These are phyloP conservation scores for Stenurella melanura DNA, from an alignment of 2,888 invertebrate species.

Conservation along the genomic window DNA sequence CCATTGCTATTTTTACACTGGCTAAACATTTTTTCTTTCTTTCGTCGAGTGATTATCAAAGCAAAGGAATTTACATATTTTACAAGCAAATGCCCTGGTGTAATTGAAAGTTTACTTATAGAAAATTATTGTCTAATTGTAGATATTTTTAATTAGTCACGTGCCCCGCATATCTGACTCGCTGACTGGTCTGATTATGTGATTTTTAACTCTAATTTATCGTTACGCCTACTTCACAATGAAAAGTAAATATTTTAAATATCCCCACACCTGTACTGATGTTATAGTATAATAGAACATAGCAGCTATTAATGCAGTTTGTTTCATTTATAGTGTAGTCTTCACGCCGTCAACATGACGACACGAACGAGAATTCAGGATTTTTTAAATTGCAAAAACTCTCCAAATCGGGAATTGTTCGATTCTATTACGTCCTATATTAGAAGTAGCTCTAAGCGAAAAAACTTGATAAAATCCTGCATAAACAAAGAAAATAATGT, in stretches of 20 bases:
- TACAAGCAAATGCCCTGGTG: background rate
- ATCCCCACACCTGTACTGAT: slow-evolving; percentile 34
- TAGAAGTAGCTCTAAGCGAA: too few relatives aligned
- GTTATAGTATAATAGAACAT: background rate
- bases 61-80: slow-evolving; percentile 13
- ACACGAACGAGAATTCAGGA: too few relatives aligned
- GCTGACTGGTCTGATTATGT: background rate
- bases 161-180: slow-evolving; percentile 17
- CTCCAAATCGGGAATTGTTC: too few relatives aligned
- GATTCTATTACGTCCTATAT: too few relatives aligned
- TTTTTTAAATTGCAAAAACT: too few relatives aligned
- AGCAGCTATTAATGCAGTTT: background rate
- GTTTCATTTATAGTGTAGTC: background rate
- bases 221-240: slow-evolving; percentile 33
- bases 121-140: slow-evolving; percentile 3
- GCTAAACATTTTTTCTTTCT: slow-evolving; percentile 39
- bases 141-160: slow-evolving; percentile 14
- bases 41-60: background rate
- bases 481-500: too few relatives aligned
- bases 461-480: too few relatives aligned
- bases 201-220: slow-evolving; percentile 22
- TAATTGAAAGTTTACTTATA: slow-evolving; percentile 2
- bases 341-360: too few relatives aligned
- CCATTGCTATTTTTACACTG: slow-evolving; percentile 26
- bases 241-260: slow-evolving; percentile 26